These are phyloP conservation scores for Tortrix viridana DNA, from an alignment of 2,888 invertebrate genomes.

Conservation along the genomic window DNA sequence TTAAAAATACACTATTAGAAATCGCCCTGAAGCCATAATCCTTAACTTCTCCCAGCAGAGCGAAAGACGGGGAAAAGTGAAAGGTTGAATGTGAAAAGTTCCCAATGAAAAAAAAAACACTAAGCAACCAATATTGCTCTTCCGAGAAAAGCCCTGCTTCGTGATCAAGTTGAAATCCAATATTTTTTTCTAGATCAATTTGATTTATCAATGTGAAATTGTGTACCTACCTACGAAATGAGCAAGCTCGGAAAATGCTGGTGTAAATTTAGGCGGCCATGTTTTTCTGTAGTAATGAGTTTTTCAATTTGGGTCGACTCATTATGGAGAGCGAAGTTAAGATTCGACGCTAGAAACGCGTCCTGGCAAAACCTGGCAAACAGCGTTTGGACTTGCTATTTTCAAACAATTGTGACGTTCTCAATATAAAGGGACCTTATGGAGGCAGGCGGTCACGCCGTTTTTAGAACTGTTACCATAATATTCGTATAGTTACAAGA, in stretches of 20 bases:
- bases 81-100: not conserved
- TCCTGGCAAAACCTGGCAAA: not conserved
- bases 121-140: slow-evolving; percentile 8
- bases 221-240: slow-evolving; percentile 6
- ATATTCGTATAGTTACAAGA: too few relatives aligned
- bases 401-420: too few relatives aligned
- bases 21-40: too few relatives aligned
- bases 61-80: too few relatives aligned
- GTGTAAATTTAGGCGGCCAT: slow-evolving; percentile 1
- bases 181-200: slow-evolving; percentile 24
- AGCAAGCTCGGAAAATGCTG: not conserved
- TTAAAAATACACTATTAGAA: too few relatives aligned
- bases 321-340: slow-evolving; percentile 24
- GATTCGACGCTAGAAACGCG: slow-evolving; percentile 17
- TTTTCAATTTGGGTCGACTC: slow-evolving; percentile 30
- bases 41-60: too few relatives aligned
- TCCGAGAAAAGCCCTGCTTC: not conserved
- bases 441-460: too few relatives aligned
- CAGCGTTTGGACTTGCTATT: not conserved
- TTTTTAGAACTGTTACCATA: too few relatives aligned
- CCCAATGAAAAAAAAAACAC: slow-evolving; percentile 4
- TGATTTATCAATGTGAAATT: slow-evolving; percentile 20
- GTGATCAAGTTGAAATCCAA: slow-evolving; percentile 28
- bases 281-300: slow-evolving; percentile 30
- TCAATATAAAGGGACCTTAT: too few relatives aligned